Evolutionary conservation across 2,797 vertebrate genomes (phyloP).

Genomic region (Lepilemur septentrionalis): DNA sequence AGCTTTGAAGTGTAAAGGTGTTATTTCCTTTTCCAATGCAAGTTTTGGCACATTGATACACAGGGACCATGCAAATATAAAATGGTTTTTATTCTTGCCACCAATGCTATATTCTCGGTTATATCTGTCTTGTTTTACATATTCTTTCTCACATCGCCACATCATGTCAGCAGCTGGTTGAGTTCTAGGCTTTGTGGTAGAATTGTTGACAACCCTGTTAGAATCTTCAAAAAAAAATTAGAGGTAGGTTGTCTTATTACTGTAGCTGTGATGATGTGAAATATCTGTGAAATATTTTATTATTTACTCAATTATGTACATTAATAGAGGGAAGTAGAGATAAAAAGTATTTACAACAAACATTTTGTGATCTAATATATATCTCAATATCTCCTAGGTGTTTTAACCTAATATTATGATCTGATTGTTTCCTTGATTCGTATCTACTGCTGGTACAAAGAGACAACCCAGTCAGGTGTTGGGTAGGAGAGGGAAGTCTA

Average conservation of each 20-base stretch:
- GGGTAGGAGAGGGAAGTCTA: neutral
- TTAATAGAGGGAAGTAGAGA: neutral
- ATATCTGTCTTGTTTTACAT: neutral
- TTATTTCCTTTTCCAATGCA: neutral
- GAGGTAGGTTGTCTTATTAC: neutral
- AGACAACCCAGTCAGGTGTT: neutral
- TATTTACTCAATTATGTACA: neutral
- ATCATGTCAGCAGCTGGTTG: neutral
- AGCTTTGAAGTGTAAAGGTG: neutral
- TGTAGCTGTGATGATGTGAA: neutral
- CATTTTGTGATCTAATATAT: neutral
- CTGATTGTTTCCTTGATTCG: neutral
- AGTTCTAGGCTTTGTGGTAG: neutral
- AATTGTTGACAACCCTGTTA: neutral
- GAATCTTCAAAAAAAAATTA: slow-evolving; percentile 14
- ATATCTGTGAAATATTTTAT: neutral
- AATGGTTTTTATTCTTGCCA: neutral
- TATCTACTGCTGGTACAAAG: neutral
- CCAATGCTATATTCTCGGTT: neutral
- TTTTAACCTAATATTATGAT: neutral
- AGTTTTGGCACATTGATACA: neutral
- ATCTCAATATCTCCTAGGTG: neutral
- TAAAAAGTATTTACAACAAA: neutral
- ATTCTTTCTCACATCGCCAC: neutral
- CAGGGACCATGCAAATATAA: neutral